Conservation (phyloP, 2,888 invertebrate genomes). For the Nezara viridula region DNA sequence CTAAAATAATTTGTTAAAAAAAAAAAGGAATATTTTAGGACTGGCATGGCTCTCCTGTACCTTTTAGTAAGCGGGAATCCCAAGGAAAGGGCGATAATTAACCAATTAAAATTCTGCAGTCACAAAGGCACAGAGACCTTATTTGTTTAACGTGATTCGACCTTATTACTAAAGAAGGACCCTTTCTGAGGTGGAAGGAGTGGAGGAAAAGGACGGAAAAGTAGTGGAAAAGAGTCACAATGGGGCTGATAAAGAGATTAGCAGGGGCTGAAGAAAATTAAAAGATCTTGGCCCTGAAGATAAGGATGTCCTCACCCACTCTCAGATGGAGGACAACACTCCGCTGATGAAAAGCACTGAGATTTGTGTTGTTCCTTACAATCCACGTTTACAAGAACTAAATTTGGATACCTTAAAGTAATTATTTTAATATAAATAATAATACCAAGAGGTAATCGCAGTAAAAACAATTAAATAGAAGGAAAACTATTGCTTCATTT, state of each 20-base stretch:
- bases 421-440: neutral
- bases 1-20: neutral
- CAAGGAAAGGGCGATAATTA: slow-evolving; percentile 37
- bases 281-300: slow-evolving; percentile 37
- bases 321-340: neutral
- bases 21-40: neutral
- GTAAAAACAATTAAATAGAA: too few species aligned
- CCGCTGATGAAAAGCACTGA: neutral
- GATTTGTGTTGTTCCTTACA: neutral
- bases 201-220: neutral
- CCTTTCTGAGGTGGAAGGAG: neutral
- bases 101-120: slow-evolving; percentile 53
- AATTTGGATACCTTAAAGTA: neutral
- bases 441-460: too few species aligned
- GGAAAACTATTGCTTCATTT: too few species aligned
- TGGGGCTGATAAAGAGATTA: slow-evolving; percentile 49
- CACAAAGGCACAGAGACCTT: slow-evolving; percentile 30
- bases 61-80: neutral
- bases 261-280: slow-evolving; percentile 49
- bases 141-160: slow-evolving; percentile 53
- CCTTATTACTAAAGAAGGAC: neutral
- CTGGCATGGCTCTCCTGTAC: neutral
- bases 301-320: slow-evolving; percentile 33
- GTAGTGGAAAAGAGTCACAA: slow-evolving; percentile 18
- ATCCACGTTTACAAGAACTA: neutral